These are phyloP conservation scores for Acyrthosiphon pisum DNA, from an alignment of 1,140 invertebrate genomes.

Conservation along the genomic window DNA sequence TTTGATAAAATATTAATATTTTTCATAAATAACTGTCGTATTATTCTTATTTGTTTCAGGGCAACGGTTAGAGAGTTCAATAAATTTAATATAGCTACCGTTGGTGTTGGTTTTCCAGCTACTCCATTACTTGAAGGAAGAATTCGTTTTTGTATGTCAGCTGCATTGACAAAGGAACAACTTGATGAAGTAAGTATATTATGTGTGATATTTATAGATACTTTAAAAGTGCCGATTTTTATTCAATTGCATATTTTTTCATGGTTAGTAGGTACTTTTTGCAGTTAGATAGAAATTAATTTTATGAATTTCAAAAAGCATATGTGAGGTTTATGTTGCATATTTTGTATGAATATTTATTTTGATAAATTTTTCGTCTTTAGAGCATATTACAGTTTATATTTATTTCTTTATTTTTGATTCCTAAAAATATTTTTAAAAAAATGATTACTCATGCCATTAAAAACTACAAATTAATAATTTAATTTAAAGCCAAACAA, in stretches of 20 bases:
- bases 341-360: background rate
- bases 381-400: background rate
- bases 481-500: background rate
- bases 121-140: constrained; percentile 94
- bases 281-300: background rate
- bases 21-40: background rate
- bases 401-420: background rate
- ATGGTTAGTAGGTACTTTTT: background rate
- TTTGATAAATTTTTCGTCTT: background rate
- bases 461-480: background rate
- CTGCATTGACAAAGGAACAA: constrained; percentile 94
- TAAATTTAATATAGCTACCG: constrained; percentile 84
- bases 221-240: background rate
- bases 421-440: background rate
- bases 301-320: background rate
- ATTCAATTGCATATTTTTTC: background rate
- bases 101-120: constrained; percentile 97
- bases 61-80: constrained; percentile 85
- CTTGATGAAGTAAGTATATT: constrained; percentile 78
- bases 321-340: background rate
- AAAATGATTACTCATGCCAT: background rate
- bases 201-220: background rate
- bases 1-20: too few relatives aligned
- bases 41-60: constrained; percentile 65
- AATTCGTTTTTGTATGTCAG: constrained; percentile 95